Conservation (phyloP, 2,113 vertebrate species). For the mouse (Mus musculus) region DNA sequence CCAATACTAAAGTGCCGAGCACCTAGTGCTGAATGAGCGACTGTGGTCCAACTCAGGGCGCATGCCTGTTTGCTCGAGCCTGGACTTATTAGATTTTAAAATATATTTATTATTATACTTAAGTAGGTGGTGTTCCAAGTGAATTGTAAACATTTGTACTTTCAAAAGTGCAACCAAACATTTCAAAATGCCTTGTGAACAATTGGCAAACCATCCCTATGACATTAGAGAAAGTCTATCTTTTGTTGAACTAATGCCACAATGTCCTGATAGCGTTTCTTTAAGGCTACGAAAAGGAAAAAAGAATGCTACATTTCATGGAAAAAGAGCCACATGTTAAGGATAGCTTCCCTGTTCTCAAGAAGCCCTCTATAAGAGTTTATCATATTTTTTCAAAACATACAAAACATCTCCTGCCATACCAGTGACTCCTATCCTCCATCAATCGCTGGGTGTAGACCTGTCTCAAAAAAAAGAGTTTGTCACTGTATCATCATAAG, state of each 20-base stretch:
- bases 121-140: constrained; percentile 16
- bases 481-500: not conserved
- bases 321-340: not conserved
- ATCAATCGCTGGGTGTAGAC: not conserved
- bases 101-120: constrained; percentile 12
- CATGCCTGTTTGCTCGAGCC: not conserved
- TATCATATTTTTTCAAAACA: not conserved
- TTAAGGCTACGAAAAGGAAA: not conserved
- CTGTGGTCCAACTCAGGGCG: not conserved
- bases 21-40: not conserved
- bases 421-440: not conserved
- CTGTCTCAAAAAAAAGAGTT: constrained; percentile 5
- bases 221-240: not conserved
- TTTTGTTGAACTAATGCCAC: not conserved
- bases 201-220: not conserved
- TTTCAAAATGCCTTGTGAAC: constrained; percentile 37
- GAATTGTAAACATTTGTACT: not conserved
- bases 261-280: not conserved
- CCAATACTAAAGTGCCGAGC: not conserved
- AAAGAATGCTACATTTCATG: not conserved
- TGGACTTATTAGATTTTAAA: constrained; percentile 29
- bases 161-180: not conserved
- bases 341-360: not conserved
- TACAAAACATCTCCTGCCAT: not conserved
- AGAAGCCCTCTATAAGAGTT: constrained; percentile 10